Conservation (phyloP, 2,113 vertebrate genomes). For the Butorides virescens region DNA sequence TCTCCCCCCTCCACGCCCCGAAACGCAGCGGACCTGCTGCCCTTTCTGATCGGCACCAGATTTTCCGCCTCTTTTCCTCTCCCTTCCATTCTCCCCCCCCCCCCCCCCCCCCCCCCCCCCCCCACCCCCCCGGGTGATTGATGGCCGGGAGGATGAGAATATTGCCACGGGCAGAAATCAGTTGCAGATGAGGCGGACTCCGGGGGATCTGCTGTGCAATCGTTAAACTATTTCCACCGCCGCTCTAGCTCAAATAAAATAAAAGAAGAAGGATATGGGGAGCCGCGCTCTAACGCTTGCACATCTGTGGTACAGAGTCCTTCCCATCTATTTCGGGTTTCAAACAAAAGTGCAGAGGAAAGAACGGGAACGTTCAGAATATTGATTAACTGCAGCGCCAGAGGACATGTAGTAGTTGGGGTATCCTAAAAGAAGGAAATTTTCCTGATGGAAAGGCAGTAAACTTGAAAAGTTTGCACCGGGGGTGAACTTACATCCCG, state of each 20-base stretch:
- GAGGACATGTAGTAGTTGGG: neutral
- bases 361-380: neutral
- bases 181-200: slow-evolving; percentile 35
- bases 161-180: slow-evolving; percentile 9
- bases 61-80: neutral
- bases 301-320: neutral
- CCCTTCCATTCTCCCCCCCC: neutral
- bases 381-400: neutral
- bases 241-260: neutral
- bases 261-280: neutral
- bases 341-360: neutral
- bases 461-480: neutral
- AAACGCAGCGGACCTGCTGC: neutral
- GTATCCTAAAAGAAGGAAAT: neutral
- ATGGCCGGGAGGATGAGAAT: slow-evolving; percentile 36
- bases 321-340: neutral
- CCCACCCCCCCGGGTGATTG: neutral
- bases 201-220: neutral
- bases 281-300: neutral
- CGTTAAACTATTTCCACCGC: neutral
- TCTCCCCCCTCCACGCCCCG: neutral
- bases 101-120: too few relatives aligned
- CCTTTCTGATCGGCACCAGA: neutral
- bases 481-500: neutral
- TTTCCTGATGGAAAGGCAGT: neutral